A percentile compares a stretch with the other conserved stretches of the same genome.
Conservation (phyloP, 2,888 invertebrate species). For the Epinotia nisella region DNA sequence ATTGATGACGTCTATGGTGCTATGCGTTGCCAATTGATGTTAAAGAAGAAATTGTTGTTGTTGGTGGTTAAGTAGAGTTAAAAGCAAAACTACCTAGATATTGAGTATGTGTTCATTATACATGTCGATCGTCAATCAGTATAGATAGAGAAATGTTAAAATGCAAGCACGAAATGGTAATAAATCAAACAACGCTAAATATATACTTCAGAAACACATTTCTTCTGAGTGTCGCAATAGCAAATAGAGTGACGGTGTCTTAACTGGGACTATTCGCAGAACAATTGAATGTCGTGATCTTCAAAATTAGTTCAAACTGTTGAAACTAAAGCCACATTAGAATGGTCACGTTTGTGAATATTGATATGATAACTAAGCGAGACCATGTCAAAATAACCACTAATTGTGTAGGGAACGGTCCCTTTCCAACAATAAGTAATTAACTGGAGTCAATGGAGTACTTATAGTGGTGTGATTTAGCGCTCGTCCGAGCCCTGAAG, state of each 20-base stretch:
- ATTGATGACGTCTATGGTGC: neutral
- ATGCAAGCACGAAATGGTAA: neutral
- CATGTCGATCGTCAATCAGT: too few species aligned
- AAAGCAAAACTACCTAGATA: neutral
- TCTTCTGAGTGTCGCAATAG: conserved; percentile 11
- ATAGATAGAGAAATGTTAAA: too few species aligned
- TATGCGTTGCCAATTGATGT: conserved; percentile 1
- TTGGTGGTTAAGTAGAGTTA: too few species aligned
- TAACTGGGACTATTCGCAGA: conserved; percentile 16
- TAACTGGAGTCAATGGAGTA: too few species aligned
- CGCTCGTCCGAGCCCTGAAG: too few species aligned
- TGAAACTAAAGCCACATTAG: conserved; percentile 28
- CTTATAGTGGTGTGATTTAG: too few species aligned
- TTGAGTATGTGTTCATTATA: too few species aligned
- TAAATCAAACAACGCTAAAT: neutral
- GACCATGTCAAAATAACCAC: neutral
- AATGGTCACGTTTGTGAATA: conserved; percentile 32
- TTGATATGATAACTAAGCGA: conserved; percentile 19
- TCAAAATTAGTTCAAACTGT: conserved; percentile 33
- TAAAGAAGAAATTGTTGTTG: too few species aligned
- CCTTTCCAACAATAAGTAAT: neutral
- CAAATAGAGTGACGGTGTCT: conserved; percentile 22
- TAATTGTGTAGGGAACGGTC: neutral
- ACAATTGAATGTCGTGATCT: conserved; percentile 40
- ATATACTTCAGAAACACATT: conserved; percentile 16